These are phyloP conservation scores for Trachythela sp. DNA, from an alignment of 64 coral and sea anemone species.

Conservation along the genomic window DNA sequence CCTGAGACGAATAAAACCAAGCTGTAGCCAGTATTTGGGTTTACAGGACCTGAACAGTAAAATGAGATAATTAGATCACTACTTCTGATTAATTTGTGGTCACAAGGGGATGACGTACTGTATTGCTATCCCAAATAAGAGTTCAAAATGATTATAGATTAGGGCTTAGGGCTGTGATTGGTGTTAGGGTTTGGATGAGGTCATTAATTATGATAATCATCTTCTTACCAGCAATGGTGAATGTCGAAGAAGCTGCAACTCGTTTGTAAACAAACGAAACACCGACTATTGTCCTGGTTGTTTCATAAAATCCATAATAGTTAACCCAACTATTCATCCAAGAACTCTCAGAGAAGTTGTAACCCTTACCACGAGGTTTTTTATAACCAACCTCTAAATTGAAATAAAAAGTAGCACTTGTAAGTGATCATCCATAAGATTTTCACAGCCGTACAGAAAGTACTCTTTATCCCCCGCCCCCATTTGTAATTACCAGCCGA, in stretches of 20 bases:
- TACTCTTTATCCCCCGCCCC: too few relatives aligned
- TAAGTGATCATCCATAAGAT: too few relatives aligned
- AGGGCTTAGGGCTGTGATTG: too few relatives aligned
- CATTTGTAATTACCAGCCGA: too few relatives aligned
- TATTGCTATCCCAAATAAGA: background rate
- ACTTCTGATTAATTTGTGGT: background rate
- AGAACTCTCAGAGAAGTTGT: background rate
- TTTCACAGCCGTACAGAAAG: too few relatives aligned
- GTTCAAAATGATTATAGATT: too few relatives aligned
- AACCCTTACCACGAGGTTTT: background rate
- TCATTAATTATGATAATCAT: background rate
- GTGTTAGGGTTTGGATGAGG: too few relatives aligned
- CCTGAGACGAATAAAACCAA: background rate
- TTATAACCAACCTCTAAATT: background rate
- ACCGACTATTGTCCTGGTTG: background rate
- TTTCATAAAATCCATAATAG: background rate
- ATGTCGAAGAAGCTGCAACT: background rate
- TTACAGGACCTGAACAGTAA: background rate
- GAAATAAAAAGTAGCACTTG: background rate
- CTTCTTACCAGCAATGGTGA: background rate
- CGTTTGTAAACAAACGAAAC: background rate
- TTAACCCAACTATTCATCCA: background rate
- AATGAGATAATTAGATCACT: background rate
- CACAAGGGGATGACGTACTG: background rate
- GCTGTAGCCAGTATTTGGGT: background rate